These are phyloP conservation scores for Eudemis profundana DNA, from an alignment of 2,888 invertebrate species.

Conservation along the genomic window DNA sequence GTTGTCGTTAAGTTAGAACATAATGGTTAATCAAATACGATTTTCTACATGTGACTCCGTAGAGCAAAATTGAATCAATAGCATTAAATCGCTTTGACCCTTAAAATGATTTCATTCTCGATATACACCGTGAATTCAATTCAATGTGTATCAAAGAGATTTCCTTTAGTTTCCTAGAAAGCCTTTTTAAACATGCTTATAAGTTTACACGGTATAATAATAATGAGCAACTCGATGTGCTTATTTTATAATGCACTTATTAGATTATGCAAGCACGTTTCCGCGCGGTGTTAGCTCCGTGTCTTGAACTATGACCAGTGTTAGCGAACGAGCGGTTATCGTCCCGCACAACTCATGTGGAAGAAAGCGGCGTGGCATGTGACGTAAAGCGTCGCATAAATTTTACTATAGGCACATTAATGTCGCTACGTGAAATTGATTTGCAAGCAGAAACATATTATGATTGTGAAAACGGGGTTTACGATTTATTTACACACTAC, in stretches of 20 bases:
- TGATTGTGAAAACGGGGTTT: conserved; percentile 85
- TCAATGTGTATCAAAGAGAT: too few relatives aligned
- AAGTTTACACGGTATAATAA: not conserved
- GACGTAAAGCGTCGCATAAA: conserved; percentile 83
- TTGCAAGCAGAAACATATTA: conserved; percentile 85
- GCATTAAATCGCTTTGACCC: not conserved
- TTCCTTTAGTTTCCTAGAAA: too few relatives aligned
- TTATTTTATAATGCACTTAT: conserved; percentile 6
- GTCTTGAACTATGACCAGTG: conserved; percentile 63
- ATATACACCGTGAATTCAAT: too few relatives aligned
- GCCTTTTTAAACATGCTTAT: too few relatives aligned
- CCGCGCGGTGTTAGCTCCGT: conserved; percentile 23
- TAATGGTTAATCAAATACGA: conserved; percentile 59
- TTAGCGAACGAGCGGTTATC: conserved; percentile 64
- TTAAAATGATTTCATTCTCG: too few relatives aligned
- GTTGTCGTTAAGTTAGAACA: conserved; percentile 54
- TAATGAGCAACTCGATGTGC: not conserved
- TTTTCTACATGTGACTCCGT: conserved; percentile 51
- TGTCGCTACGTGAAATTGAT: conserved; percentile 85
- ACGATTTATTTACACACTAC: conserved; percentile 84
- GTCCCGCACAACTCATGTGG: conserved; percentile 67
- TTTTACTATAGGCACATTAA: conserved; percentile 84
- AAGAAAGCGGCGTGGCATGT: conserved; percentile 72
- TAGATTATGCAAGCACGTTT: conserved; percentile 13
- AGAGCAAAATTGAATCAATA: not conserved